These are phyloP conservation scores for Hypocryptadius cinnamomeus DNA, from an alignment of 2,113 vertebrate species.

Conservation along the genomic window DNA sequence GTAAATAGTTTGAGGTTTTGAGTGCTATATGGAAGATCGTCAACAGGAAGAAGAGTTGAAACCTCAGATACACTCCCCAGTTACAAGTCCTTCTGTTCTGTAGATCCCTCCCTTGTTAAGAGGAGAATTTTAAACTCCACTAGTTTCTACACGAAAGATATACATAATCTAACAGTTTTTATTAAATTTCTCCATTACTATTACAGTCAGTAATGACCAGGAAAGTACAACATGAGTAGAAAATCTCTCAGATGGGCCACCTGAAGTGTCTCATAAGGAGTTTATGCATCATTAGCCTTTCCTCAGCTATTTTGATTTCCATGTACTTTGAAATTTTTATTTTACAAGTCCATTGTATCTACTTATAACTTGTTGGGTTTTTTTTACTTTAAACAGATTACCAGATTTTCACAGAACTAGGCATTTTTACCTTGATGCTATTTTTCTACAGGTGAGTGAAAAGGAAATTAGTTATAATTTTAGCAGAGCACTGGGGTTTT, in stretches of 20 bases:
- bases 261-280: not conserved
- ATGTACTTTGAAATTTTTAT: not conserved
- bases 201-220: not conserved
- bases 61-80: not conserved
- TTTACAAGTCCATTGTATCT: not conserved
- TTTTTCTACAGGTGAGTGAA: not conserved
- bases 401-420: not conserved
- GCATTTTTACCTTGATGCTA: not conserved
- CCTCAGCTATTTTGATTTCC: not conserved
- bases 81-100: not conserved
- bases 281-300: not conserved
- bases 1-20: not conserved
- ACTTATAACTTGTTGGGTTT: not conserved
- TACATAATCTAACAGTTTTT: not conserved
- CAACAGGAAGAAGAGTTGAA: not conserved
- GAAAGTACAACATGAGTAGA: not conserved
- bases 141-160: not conserved
- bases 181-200: not conserved
- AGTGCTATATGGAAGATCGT: not conserved
- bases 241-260: not conserved
- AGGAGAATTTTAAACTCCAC: not conserved
- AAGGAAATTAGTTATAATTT: not conserved
- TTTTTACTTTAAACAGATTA: not conserved
- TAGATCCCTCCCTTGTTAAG: not conserved
- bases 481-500: not conserved